Percentiles rank a stretch among this genome's conserved stretches.
Conservation (phyloP, 2,888 invertebrate species). For the Actias luna region DNA sequence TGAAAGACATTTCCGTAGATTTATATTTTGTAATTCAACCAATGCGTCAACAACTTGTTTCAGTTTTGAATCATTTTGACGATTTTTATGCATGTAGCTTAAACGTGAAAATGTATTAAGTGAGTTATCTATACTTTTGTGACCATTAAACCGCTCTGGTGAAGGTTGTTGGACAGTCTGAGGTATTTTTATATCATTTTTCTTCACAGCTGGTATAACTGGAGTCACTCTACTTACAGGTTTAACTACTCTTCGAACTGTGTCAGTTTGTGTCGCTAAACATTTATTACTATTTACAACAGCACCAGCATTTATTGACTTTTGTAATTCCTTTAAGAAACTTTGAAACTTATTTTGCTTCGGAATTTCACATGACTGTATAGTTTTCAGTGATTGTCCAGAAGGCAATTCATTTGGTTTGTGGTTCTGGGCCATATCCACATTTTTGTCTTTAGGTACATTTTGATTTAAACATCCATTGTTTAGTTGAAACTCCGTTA, state of each 20-base stretch:
- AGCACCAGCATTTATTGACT: slow-evolving; percentile 51
- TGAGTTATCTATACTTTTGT: slow-evolving; percentile 56
- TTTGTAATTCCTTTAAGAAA: slow-evolving; percentile 57
- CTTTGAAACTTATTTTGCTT: slow-evolving; percentile 39
- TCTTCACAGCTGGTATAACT: slow-evolving; percentile 31
- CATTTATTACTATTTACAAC: slow-evolving; percentile 21
- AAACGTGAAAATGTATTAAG: slow-evolving; percentile 70
- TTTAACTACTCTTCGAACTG: slow-evolving; percentile 31
- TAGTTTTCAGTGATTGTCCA: slow-evolving; percentile 14
- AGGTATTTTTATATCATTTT: slow-evolving; percentile 35
- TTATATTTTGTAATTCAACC: slow-evolving; percentile 28
- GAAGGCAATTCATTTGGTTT: not conserved
- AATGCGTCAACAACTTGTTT: slow-evolving; percentile 36
- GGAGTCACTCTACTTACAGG: slow-evolving; percentile 35
- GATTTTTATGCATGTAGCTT: slow-evolving; percentile 69
- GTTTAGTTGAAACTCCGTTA: not conserved
- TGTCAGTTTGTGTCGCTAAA: not conserved
- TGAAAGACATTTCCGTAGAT: slow-evolving; percentile 17
- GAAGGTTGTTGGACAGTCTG: slow-evolving; percentile 54
- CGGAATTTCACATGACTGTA: slow-evolving; percentile 13
- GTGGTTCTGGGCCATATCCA: not conserved
- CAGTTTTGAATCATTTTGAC: slow-evolving; percentile 51
- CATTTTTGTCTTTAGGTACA: not conserved
- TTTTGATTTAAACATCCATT: not conserved
- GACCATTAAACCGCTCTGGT: slow-evolving; percentile 24